Evolutionary conservation across 1,140 invertebrate species (phyloP), one percentile per base, ranked within the genome.

Genomic region (Panulirus ornatus): DNA sequence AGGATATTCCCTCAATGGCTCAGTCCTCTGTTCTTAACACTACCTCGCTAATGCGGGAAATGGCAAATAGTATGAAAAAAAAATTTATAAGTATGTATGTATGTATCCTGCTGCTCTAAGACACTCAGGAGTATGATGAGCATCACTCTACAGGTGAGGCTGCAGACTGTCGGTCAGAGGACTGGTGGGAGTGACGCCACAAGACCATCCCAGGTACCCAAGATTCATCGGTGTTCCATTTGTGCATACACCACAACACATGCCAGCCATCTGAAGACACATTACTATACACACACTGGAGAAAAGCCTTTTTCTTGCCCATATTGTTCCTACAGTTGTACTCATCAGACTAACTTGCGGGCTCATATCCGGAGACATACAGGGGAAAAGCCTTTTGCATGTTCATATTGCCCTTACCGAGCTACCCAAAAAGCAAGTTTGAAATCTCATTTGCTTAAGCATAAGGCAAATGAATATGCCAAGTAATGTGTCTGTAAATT

Each of bases 381-480:
- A 16, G 97, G 97, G 16, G 95, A 96, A 91, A 97, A 97, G 93
- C 84, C 84, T 40, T 87, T 51, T 42, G 36, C 51, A 14, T 81
- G 76, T 58, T 40, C 38, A 51, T 8, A 63, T 8, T 82, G 84
- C 76, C 66, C 75, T 58, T 87, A 87, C 75, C 76, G 84, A 63
- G 30, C 84, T 54, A 51, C 82, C 44, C 83, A 84, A 51, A 86
- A 90, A 40, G 47, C 34, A 73, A 79, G 19, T 22, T 63, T 90
- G 66, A 78, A 44, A 22, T 36, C 73, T 44, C 81, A 79, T 79
- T 63, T 90, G 70, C 5, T 90, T 19, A 84, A 84, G 38, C 83
- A 85, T 66, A 85, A 51, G 42, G 14, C 36, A 34, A 16, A 79
- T 51, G 51, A 38, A 30, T 86, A 54, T 34, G n/a, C n/a, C n/a